A percentile compares a stretch with the other conserved stretches of the same genome.
Evolutionary conservation across 2,797 vertebrate species (phyloP).

Genomic region (Sphenodon punctatus): DNA sequence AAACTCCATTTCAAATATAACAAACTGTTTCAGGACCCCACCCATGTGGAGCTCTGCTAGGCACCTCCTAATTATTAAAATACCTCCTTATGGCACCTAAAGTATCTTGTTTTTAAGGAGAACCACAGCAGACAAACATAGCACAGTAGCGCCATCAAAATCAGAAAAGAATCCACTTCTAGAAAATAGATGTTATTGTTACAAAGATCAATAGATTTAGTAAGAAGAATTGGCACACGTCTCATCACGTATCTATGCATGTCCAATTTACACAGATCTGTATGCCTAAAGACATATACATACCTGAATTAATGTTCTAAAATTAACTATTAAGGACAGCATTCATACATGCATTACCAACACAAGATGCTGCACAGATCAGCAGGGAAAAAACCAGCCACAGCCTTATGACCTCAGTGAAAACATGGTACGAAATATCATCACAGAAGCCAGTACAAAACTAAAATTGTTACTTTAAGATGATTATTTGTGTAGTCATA

Average conservation of each 20-base stretch:
- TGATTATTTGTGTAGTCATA: not conserved
- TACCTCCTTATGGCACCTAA: not conserved
- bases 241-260: fast-evolving
- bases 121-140: not conserved
- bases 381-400: not conserved
- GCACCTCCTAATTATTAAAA: not conserved
- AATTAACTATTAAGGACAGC: not conserved
- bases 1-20: not conserved
- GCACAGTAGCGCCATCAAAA: fast-evolving
- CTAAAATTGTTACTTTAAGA: not conserved
- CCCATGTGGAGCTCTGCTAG: not conserved
- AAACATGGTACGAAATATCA: not conserved
- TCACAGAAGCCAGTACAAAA: not conserved
- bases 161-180: not conserved
- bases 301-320: not conserved
- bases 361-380: not conserved
- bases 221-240: not conserved
- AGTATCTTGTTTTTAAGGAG: not conserved
- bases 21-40: not conserved
- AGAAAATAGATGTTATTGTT: not conserved
- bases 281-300: not conserved
- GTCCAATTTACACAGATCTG: not conserved
- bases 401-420: not conserved
- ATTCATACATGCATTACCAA: not conserved
- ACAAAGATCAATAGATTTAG: not conserved